Base-by-base conservation (phyloP, 2,888 invertebrate species). In the Dynastes tityus region DNA sequence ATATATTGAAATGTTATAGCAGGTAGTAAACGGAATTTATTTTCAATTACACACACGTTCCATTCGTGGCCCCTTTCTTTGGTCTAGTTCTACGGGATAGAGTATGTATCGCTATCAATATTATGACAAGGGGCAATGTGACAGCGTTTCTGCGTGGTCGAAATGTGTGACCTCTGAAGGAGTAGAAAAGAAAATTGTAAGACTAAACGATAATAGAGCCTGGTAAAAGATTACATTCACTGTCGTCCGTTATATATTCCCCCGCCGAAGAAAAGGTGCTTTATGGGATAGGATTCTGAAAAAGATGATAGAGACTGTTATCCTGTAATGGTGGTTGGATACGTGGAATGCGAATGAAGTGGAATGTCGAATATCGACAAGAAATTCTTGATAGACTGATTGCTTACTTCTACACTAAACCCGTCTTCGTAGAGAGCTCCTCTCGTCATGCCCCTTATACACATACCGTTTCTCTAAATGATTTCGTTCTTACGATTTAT, bases 291-390 rank as follows among this genome's bases (percentile, higher is more conserved):
- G 75, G 68, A 75, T 78, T 67, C 78, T 40, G 65, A 49, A 68
- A 67, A 63, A 75, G 68, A 81, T 79, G 80, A 80, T 80, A 81
- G 79, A 78, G 78, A 80, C 70, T 79, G 80, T 81, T 81, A 81
- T 80, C 77, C 81, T 71, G 80, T 81, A 81, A 81, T 81, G 80
- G 81, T 73, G 45, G 78, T 75, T 67, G 68, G 81, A 58, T 55
- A 80, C 67, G 67, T 63, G 78, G 80, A 78, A 82, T 80, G 79
- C 73, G 80, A 78, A 82, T 81, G 81, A 82, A 81, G 78, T 78
- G 81, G 78, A 80, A 79, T 79, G 79, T 32, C 67, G 80, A 79
- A 82, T 81, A 82, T 82, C 80, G 81, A 79, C 80, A 80, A 79
- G 78, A 64, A 80, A 80, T 70, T 67, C 78, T 78, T 79, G 82